These are phyloP conservation scores for Lasius platythorax DNA, from an alignment of 2,888 invertebrate species.

Conservation along the genomic window DNA sequence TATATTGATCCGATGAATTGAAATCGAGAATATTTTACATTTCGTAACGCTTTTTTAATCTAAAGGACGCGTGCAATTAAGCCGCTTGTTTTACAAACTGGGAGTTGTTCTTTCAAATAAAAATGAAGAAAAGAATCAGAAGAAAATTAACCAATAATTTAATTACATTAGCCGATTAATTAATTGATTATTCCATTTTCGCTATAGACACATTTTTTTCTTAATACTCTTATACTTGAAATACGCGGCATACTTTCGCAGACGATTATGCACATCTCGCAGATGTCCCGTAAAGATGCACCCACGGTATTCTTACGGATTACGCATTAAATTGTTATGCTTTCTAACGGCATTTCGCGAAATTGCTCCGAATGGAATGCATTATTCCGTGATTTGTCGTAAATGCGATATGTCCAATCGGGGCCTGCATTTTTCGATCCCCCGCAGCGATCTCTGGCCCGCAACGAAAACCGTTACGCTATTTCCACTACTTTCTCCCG, in stretches of 20 bases:
- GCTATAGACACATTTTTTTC: background rate
- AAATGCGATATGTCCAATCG: slow-evolving; percentile 11
- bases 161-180: slow-evolving; percentile 12
- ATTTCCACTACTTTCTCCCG: slow-evolving; percentile 24
- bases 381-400: slow-evolving; percentile 25
- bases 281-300: slow-evolving; percentile 24
- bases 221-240: background rate
- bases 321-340: slow-evolving; percentile 53
- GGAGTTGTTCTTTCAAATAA: background rate
- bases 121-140: background rate
- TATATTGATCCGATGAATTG: slow-evolving; percentile 1
- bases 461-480: slow-evolving; percentile 4
- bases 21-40: background rate
- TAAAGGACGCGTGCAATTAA: slow-evolving; percentile 1
- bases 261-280: slow-evolving; percentile 12
- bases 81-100: slow-evolving; percentile 4
- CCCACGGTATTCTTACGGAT: slow-evolving; percentile 29
- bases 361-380: slow-evolving; percentile 52
- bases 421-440: slow-evolving; percentile 1
- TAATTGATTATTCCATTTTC: slow-evolving; percentile 15
- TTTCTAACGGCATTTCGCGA: slow-evolving; percentile 60
- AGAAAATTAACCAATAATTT: slow-evolving; percentile 7
- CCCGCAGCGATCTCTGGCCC: background rate
- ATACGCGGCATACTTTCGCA: slow-evolving; percentile 38
- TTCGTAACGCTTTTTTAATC: background rate